These are phyloP conservation scores for Drosophila fuyamai DNA, from an alignment of 1,140 invertebrate genomes.

Conservation along the genomic window DNA sequence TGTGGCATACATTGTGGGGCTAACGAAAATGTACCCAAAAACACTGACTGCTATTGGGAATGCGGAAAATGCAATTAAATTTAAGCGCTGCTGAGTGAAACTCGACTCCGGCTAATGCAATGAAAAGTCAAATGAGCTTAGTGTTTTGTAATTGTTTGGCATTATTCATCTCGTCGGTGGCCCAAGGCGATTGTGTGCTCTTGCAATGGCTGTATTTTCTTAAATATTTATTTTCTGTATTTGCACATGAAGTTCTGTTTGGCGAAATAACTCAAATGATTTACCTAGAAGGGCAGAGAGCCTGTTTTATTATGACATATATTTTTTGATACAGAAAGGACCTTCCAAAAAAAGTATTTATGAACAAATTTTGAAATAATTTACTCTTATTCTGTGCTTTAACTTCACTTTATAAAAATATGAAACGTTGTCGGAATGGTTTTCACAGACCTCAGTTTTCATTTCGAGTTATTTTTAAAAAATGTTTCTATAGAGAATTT, in stretches of 20 bases:
- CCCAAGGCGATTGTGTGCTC: constrained; percentile 3
- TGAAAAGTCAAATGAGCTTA: constrained; percentile 52
- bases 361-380: too few species aligned
- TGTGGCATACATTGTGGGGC: constrained; percentile 22
- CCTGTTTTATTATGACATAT: not conserved
- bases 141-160: constrained; percentile 40
- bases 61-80: constrained; percentile 54
- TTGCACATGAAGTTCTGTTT: not conserved
- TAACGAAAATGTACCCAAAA: constrained; percentile 40
- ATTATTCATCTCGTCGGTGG: constrained; percentile 36
- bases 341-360: too few species aligned
- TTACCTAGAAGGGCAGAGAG: not conserved
- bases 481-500: too few species aligned
- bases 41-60: constrained; percentile 39
- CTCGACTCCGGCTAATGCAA: constrained; percentile 45
- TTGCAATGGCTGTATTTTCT: not conserved
- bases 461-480: too few species aligned
- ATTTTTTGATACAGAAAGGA: too few species aligned
- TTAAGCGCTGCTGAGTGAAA: constrained; percentile 48
- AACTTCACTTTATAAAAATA: too few species aligned
- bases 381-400: too few species aligned
- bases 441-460: too few species aligned
- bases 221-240: not conserved
- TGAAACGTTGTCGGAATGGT: too few species aligned
- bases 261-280: not conserved